Conservation (phyloP, 2,888 invertebrate species). For the Malthinus seriepunctatus region DNA sequence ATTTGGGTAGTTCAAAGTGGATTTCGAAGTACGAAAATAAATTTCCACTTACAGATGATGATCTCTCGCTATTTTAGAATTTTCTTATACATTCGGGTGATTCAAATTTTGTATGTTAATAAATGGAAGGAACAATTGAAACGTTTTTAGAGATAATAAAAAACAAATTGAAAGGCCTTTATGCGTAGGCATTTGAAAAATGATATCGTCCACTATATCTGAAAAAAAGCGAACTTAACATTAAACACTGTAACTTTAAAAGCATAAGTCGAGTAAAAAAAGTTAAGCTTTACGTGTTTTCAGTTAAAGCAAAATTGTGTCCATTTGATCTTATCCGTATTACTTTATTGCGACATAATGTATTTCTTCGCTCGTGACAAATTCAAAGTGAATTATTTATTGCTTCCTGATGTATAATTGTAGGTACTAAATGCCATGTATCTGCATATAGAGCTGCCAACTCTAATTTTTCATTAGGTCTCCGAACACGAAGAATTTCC, state of each 20-base stretch:
- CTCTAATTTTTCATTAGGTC: conserved; percentile 46
- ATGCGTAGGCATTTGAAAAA: not conserved
- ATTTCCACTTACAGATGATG: no score
- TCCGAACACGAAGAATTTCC: conserved; percentile 36
- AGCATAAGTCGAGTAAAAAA: not conserved
- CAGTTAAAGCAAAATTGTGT: conserved; percentile 16
- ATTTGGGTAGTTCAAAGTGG: no score
- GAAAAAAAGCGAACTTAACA: not conserved
- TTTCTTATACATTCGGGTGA: no score
- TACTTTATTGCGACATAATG: conserved; percentile 27
- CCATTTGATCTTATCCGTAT: conserved; percentile 25
- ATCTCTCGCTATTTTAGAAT: no score
- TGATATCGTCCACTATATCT: not conserved
- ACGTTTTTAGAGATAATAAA: no score
- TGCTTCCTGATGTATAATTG: conserved; percentile 48
- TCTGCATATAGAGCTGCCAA: conserved; percentile 46
- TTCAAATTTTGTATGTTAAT: no score
- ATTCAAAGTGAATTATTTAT: conserved; percentile 46
- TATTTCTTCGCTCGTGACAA: conserved; percentile 38
- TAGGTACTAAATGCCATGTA: conserved; percentile 46
- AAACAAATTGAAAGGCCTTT: no score
- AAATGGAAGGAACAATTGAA: no score
- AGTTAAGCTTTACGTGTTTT: conserved; percentile 21
- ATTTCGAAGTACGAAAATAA: no score
- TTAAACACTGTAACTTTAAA: not conserved